phyloP scores from a whole-genome alignment of 1,140 invertebrate species.

The Tetragonula clypearis region DNA sequence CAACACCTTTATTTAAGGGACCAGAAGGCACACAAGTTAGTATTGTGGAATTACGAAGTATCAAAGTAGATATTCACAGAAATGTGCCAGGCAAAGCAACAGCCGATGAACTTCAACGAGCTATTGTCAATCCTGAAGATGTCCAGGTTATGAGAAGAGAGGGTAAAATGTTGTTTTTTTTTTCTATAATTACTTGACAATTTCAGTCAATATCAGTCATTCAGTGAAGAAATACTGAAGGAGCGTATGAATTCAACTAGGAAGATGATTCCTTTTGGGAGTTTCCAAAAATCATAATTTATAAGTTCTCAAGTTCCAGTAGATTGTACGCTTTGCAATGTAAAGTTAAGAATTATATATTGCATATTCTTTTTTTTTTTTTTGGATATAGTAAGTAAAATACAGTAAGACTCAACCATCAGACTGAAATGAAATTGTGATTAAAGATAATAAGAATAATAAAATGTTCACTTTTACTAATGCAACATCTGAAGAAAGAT shows the following conservation, averaged over 20 bases:
- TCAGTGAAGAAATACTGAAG: background rate
- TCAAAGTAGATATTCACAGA: constrained; percentile 70
- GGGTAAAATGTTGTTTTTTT: constrained; percentile 60
- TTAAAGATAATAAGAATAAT: background rate
- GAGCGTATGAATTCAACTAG: background rate
- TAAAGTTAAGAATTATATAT: background rate
- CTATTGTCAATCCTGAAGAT: constrained; percentile 67
- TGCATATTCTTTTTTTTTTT: too few species aligned
- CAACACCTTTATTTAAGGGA: constrained; percentile 63
- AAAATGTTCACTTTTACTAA: background rate
- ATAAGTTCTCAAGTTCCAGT: background rate
- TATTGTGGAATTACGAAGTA: constrained; percentile 57
- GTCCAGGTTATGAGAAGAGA: constrained; percentile 66
- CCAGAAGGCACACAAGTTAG: constrained; percentile 57
- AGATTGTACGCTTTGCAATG: constrained; percentile 6
- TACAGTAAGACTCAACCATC: too few species aligned
- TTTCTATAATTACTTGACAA: constrained; percentile 10
- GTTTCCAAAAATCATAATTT: background rate
- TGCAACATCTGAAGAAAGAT: constrained; percentile 16
- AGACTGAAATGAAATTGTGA: too few species aligned
- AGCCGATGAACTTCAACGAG: constrained; percentile 43
- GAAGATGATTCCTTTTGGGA: constrained; percentile 9
- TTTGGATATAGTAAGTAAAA: too few species aligned
- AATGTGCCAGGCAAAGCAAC: constrained; percentile 51
- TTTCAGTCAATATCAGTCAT: constrained; percentile 1